Percentiles rank a stretch among this genome's conserved stretches.
phyloP scores from a whole-genome alignment of 1,140 invertebrate species.

The Steinernema feltiae region DNA sequence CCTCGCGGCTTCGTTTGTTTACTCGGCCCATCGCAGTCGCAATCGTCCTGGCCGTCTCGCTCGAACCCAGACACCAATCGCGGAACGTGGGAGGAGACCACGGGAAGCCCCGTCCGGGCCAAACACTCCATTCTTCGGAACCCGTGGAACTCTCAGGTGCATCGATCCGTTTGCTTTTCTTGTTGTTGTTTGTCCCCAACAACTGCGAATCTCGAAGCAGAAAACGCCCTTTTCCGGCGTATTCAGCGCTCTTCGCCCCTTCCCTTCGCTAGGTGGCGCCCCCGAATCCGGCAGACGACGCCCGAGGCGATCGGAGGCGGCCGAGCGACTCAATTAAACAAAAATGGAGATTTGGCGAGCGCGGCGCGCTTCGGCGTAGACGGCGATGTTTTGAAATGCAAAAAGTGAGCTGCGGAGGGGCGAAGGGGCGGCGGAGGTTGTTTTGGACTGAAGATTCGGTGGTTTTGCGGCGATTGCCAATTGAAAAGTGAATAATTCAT shows the following conservation, averaged over 20 bases:
- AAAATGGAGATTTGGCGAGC: not conserved
- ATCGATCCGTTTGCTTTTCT: not conserved
- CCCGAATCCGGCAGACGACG: not conserved
- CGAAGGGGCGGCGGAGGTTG: not conserved
- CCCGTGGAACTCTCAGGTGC: not conserved
- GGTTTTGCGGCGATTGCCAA: not conserved
- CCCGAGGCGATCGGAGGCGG: not conserved
- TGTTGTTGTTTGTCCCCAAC: not conserved
- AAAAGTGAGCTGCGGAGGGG: not conserved
- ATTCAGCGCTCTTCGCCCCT: too few relatives aligned
- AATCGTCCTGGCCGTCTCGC: too few relatives aligned
- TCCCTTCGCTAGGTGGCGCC: not conserved
- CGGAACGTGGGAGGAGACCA: too few relatives aligned
- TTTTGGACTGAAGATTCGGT: not conserved
- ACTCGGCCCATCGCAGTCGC: too few relatives aligned
- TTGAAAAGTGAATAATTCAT: not conserved
- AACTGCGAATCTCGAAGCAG: not conserved
- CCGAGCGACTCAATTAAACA: constrained; percentile 7
- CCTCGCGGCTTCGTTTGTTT: constrained; percentile 13
- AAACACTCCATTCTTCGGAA: not conserved
- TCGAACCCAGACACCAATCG: too few relatives aligned
- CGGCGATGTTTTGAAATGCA: not conserved
- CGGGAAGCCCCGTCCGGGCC: not conserved
- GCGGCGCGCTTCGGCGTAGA: not conserved
- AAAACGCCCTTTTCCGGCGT: not conserved